These are phyloP conservation scores for Coracias cyanogaster DNA, from an alignment of 2,797 vertebrate genomes.

Conservation along the genomic window DNA sequence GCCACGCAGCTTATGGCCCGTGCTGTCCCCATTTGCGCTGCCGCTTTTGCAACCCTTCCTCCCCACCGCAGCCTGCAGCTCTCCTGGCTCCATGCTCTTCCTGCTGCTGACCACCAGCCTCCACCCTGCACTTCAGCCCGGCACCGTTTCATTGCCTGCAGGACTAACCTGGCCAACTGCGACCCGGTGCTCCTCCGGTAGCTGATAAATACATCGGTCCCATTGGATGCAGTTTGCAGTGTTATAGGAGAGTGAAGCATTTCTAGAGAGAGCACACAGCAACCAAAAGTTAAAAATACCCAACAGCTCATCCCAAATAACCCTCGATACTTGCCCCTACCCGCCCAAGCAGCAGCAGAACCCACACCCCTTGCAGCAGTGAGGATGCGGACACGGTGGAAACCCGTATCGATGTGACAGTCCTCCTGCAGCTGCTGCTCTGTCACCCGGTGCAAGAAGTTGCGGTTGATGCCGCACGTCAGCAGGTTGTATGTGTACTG, in stretches of 20 bases:
- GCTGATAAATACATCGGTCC: conserved; percentile 97
- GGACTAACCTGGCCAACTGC: conserved; percentile 92
- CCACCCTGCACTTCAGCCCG: background rate
- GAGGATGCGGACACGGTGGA: conserved; percentile 92
- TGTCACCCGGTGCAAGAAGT: conserved; percentile 85
- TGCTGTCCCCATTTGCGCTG: background rate
- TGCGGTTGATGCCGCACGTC: conserved; percentile 90
- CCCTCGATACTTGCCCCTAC: accelerated
- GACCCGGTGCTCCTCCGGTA: conserved; percentile 93
- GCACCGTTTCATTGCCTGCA: accelerated
- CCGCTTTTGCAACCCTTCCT: background rate
- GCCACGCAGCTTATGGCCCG: accelerated
- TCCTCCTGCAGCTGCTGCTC: conserved; percentile 93
- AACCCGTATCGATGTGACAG: conserved; percentile 86
- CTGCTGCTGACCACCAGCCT: background rate
- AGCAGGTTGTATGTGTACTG: conserved; percentile 96
- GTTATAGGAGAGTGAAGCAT: conserved; percentile 81
- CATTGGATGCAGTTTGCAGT: conserved; percentile 77
- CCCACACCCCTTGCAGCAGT: conserved; percentile 78
- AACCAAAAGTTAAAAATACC: background rate
- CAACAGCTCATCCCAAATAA: background rate
- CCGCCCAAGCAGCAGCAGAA: background rate
- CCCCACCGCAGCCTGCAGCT: background rate
- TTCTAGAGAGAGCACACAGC: conserved; percentile 58
- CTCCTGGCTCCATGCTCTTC: background rate